Evolutionary conservation across 1,140 invertebrate species (phyloP).

Genomic region (Sitodiplosis mosellana): DNA sequence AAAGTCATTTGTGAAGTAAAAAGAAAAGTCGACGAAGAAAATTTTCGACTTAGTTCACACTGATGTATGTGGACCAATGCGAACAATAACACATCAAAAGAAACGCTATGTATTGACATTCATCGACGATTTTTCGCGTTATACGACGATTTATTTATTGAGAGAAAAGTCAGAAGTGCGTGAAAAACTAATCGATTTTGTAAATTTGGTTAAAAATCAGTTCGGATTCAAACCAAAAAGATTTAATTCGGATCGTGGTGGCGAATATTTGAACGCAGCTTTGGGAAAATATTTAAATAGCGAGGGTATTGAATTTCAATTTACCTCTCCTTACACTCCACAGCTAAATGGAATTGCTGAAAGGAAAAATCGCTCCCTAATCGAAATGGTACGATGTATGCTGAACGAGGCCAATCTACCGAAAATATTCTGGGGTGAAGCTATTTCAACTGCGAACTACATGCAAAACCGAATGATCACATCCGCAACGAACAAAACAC

Average conservation of each 20-base stretch:
- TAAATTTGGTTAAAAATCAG: constrained; percentile 17
- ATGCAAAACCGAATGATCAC: too few species aligned
- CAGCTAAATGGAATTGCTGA: constrained; percentile 25
- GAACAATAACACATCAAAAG: constrained; percentile 16
- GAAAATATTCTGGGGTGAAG: neutral
- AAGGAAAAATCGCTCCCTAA: neutral
- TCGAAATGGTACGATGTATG: neutral
- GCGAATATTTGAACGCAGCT: constrained; percentile 19
- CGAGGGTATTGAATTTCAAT: constrained; percentile 20
- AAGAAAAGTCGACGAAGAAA: constrained; percentile 8
- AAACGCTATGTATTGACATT: constrained; percentile 19
- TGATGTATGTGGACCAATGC: constrained; percentile 28
- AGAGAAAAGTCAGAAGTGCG: constrained; percentile 22
- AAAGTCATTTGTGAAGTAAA: constrained; percentile 11
- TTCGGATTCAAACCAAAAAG: constrained; percentile 16
- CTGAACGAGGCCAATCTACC: constrained; percentile 1
- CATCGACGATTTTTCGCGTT: constrained; percentile 26
- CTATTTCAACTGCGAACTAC: neutral
- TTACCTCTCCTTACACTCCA: constrained; percentile 24
- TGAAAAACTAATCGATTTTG: constrained; percentile 16
- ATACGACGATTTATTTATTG: constrained; percentile 21
- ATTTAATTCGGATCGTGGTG: constrained; percentile 25
- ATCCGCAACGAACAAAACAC: too few species aligned
- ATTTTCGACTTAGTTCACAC: constrained; percentile 23
- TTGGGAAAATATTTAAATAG: neutral